Conservation (phyloP, 2,113 vertebrate genomes). For the Carettochelys insculpta region DNA sequence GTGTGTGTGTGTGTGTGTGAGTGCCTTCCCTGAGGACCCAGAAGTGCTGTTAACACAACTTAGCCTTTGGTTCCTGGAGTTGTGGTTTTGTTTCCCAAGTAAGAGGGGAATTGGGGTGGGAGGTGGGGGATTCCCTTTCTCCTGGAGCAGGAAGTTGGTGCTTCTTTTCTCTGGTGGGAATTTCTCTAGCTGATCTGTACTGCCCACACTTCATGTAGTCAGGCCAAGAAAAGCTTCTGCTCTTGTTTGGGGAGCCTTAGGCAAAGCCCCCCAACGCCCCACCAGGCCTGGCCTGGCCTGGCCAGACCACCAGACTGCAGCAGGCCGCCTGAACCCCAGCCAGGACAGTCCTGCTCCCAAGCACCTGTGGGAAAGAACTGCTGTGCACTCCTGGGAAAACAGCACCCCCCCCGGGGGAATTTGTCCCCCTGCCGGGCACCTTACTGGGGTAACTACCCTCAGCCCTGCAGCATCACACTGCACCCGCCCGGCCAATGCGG, state of each 20-base stretch:
- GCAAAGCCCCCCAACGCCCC: background rate
- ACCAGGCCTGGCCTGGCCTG: background rate
- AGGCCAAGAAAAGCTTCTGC: background rate
- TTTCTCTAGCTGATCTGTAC: slow-evolving; percentile 34
- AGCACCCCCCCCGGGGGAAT: too few relatives aligned
- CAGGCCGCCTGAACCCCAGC: background rate
- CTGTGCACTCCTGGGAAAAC: too few relatives aligned
- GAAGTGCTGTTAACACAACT: background rate
- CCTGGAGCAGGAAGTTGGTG: slow-evolving; percentile 47
- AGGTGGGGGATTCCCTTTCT: background rate
- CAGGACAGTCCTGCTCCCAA: background rate
- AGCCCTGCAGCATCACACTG: too few relatives aligned
- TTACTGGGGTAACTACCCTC: background rate
- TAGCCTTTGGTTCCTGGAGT: background rate
- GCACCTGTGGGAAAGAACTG: background rate
- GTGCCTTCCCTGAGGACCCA: background rate
- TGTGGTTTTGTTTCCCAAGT: background rate
- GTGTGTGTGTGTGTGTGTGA: background rate
- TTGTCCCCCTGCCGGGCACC: background rate
- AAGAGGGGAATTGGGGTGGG: rapidly evolving
- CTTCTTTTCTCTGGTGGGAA: slow-evolving; percentile 58
- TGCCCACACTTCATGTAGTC: background rate
- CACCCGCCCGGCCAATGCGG: too few relatives aligned
- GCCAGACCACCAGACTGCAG: rapidly evolving
- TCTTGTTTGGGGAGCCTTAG: background rate